Conservation (phyloP, 2,888 invertebrate genomes). For the Trypoxylon attenuatum region DNA sequence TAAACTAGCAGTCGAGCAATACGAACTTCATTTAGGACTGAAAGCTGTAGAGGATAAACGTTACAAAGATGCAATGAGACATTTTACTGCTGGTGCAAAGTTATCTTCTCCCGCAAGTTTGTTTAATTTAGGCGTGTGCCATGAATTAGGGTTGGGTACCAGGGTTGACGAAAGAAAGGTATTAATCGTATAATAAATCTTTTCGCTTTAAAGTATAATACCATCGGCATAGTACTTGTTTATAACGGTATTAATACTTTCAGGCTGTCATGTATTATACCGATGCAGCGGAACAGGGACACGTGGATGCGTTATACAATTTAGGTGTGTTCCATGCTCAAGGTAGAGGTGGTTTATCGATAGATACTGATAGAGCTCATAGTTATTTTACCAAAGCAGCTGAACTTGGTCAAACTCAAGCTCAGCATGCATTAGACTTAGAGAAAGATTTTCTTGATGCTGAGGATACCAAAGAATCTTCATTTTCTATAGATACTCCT, state of each 20-base stretch:
- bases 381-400: constrained; percentile 78
- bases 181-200: too few species aligned
- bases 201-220: too few species aligned
- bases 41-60: constrained; percentile 78
- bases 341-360: constrained; percentile 78
- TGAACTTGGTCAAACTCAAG: constrained; percentile 78
- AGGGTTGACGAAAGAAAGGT: constrained; percentile 78
- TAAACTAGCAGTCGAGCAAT: constrained; percentile 77
- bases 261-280: constrained; percentile 82
- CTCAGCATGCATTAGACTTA: constrained; percentile 76
- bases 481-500: background rate
- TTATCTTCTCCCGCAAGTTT: constrained; percentile 79
- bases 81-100: constrained; percentile 77
- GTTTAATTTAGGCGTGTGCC: constrained; percentile 83
- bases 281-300: constrained; percentile 79
- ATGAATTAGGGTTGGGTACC: constrained; percentile 82
- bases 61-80: constrained; percentile 77
- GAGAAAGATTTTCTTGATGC: constrained; percentile 43
- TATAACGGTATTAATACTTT: constrained; percentile 29
- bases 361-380: constrained; percentile 76
- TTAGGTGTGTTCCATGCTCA: constrained; percentile 82
- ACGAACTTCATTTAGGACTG: constrained; percentile 79
- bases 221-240: background rate
- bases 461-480: constrained; percentile 9
- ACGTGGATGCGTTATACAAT: constrained; percentile 82